phyloP scores from a whole-genome alignment of 2,797 vertebrate species.

The Novumbra hubbsi region DNA sequence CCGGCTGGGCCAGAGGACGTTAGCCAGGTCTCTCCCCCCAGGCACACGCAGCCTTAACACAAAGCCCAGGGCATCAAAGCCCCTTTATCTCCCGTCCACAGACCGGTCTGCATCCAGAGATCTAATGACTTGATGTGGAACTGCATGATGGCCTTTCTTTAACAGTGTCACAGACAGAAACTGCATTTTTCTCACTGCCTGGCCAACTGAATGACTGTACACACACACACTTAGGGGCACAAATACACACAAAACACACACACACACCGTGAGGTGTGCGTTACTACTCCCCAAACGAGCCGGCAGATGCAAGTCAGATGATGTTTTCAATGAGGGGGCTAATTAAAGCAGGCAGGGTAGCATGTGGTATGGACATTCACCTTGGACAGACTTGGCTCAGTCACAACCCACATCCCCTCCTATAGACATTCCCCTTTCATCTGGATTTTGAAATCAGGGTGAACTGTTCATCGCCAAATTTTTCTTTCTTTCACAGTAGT shows the following conservation, averaged over 20 bases:
- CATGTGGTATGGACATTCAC: slow-evolving; percentile 31
- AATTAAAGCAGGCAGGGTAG: slow-evolving; percentile 44
- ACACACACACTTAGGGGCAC: slow-evolving; percentile 1
- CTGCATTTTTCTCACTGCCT: slow-evolving; percentile 1
- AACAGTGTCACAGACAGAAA: slow-evolving; percentile 7
- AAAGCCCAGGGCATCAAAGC: neutral
- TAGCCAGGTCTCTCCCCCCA: slow-evolving; percentile 8
- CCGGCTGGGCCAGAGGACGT: slow-evolving; percentile 17
- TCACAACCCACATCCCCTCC: neutral
- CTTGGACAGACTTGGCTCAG: slow-evolving; percentile 44
- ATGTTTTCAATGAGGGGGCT: slow-evolving; percentile 37
- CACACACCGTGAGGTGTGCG: neutral
- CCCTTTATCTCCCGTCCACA: neutral
- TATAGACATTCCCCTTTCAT: slow-evolving; percentile 15
- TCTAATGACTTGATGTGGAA: neutral
- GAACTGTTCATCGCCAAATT: slow-evolving; percentile 28
- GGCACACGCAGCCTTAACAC: slow-evolving; percentile 4
- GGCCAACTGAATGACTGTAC: neutral
- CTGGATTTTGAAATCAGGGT: slow-evolving; percentile 3
- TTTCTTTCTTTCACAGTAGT: slow-evolving; percentile 13
- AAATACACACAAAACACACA: neutral
- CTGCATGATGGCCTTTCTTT: neutral
- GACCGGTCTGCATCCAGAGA: slow-evolving; percentile 3
- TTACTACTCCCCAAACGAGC: slow-evolving; percentile 21
- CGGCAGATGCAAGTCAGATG: slow-evolving; percentile 47